These are phyloP conservation scores for Adoxophyes honmai DNA, from an alignment of 1,140 invertebrate genomes.

Conservation along the genomic window DNA sequence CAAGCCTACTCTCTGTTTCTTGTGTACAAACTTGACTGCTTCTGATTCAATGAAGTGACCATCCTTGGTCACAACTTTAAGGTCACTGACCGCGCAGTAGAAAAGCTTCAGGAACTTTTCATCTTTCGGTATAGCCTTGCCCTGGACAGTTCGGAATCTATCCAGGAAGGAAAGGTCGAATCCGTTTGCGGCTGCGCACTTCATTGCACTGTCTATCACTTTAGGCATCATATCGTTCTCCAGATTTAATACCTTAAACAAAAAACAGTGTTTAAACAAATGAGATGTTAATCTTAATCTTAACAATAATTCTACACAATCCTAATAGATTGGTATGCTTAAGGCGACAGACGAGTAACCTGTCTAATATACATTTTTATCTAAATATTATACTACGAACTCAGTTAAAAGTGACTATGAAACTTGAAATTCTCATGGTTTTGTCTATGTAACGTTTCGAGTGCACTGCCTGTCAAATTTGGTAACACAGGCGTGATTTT, in stretches of 20 bases:
- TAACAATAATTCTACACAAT: no score
- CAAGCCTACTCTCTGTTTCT: neutral
- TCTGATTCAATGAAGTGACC: slow-evolving; percentile 19
- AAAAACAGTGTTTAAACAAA: neutral
- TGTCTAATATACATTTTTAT: no score
- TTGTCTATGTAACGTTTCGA: no score
- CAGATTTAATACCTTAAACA: slow-evolving; percentile 1
- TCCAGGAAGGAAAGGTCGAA: no score
- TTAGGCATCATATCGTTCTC: neutral
- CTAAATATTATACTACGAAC: no score
- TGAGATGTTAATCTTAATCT: no score
- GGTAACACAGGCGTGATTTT: no score
- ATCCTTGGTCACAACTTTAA: slow-evolving; percentile 16
- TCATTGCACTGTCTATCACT: neutral
- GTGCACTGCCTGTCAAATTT: no score
- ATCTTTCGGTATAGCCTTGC: slow-evolving; percentile 19
- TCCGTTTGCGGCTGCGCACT: slow-evolving; percentile 24
- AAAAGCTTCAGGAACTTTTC: slow-evolving; percentile 27
- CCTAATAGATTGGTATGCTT: no score
- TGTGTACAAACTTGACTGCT: slow-evolving; percentile 6
- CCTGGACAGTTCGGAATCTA: slow-evolving; percentile 19
- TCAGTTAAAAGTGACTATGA: no score
- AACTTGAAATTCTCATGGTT: no score
- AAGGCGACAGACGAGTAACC: no score
- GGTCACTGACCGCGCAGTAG: slow-evolving; percentile 14